These are phyloP conservation scores for Ceyx melanurus DNA, from an alignment of 2,113 vertebrate species.

Conservation along the genomic window DNA sequence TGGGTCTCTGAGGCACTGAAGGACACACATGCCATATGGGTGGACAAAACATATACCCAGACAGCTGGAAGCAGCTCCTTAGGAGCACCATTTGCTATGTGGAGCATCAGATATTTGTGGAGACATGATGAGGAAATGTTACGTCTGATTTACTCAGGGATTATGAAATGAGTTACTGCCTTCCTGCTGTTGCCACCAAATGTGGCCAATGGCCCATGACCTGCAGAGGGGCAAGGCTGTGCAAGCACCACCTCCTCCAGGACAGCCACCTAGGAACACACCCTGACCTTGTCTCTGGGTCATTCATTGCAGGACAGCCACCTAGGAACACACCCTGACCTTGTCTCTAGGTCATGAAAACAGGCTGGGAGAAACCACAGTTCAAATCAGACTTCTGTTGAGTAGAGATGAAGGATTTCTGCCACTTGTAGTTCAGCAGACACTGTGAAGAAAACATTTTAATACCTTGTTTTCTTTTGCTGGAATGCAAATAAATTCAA, in stretches of 20 bases:
- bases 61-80: not conserved
- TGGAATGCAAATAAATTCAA: not conserved
- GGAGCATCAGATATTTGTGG: not conserved
- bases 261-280: not conserved
- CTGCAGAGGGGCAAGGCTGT: fast-evolving
- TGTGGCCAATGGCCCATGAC: fast-evolving
- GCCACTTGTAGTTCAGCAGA: not conserved
- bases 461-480: not conserved
- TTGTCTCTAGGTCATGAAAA: not conserved
- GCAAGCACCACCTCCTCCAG: not conserved
- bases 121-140: not conserved
- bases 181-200: not conserved
- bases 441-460: not conserved
- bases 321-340: fast-evolving
- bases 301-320: not conserved
- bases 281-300: not conserved
- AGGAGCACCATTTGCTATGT: not conserved
- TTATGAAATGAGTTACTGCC: not conserved
- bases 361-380: not conserved
- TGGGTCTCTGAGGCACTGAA: not conserved
- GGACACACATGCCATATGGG: not conserved
- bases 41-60: not conserved
- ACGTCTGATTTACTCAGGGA: not conserved
- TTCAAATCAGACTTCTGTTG: not conserved
- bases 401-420: not conserved